Evolutionary conservation across 2,797 vertebrate genomes (phyloP).

Genomic region (Pempheris klunzingeri): DNA sequence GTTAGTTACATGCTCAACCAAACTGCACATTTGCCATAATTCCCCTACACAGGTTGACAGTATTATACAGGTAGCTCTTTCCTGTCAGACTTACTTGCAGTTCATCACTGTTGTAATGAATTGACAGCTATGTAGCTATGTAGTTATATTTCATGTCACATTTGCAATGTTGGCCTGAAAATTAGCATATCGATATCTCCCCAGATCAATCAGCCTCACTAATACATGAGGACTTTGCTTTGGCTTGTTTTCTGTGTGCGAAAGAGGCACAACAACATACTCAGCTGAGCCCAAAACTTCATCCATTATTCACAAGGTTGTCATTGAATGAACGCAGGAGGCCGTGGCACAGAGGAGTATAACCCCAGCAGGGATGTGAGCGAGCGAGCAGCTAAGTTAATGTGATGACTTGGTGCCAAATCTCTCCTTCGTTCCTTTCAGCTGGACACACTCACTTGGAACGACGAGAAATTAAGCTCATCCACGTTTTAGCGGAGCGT

Average conservation of each 20-base stretch:
- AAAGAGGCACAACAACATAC: constrained; percentile 53
- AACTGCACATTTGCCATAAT: too few relatives aligned
- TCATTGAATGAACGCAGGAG: constrained; percentile 57
- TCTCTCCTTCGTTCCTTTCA: constrained; percentile 26
- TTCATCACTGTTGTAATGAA: neutral
- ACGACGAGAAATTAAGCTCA: constrained; percentile 17
- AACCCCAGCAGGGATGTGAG: constrained; percentile 34
- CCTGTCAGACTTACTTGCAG: neutral
- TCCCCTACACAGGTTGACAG: too few relatives aligned
- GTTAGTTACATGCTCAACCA: too few relatives aligned
- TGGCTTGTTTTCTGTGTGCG: constrained; percentile 33
- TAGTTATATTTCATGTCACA: neutral
- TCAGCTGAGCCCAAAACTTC: constrained; percentile 49
- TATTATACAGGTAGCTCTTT: neutral
- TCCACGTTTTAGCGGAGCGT: neutral
- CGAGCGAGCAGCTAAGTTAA: constrained; percentile 24
- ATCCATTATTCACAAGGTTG: constrained; percentile 74
- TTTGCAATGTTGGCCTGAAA: neutral
- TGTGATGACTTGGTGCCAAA: constrained; percentile 22
- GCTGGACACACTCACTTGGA: constrained; percentile 43
- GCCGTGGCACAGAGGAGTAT: constrained; percentile 29
- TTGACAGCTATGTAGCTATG: neutral
- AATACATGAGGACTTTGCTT: constrained; percentile 1
- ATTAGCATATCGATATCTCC: neutral
- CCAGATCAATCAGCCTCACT: neutral